Evolutionary conservation across 2,113 vertebrate genomes (phyloP).

Genomic region (Albula goreensis): DNA sequence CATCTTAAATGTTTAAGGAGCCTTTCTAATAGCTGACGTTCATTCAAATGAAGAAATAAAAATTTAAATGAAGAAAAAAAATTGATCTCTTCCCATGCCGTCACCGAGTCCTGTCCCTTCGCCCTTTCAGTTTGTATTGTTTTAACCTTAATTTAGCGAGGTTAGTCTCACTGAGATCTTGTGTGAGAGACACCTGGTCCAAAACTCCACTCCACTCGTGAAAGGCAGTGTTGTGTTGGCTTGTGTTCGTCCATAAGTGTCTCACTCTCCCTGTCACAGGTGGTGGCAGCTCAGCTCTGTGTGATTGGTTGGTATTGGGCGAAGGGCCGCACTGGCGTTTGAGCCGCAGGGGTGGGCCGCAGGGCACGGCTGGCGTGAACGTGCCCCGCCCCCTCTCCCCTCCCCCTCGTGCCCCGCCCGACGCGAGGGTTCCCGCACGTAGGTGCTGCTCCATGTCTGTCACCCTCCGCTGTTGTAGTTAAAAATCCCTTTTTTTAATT

Average conservation of each 20-base stretch:
- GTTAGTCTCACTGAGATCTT: no score
- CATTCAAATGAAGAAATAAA: no score
- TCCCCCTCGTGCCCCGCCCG: slow-evolving; percentile 80
- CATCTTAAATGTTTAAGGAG: no score
- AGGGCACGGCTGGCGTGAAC: slow-evolving; percentile 21
- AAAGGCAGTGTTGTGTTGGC: slow-evolving; percentile 66
- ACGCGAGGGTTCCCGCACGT: slow-evolving; percentile 93
- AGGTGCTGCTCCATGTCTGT: slow-evolving; percentile 98
- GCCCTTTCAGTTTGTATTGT: no score
- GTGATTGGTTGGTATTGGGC: slow-evolving; percentile 90
- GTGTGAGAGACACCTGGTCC: no score
- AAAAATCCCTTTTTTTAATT: slow-evolving; percentile 37
- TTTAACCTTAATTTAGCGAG: no score
- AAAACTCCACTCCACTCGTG: no score
- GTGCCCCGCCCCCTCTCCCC: slow-evolving; percentile 78
- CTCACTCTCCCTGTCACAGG: slow-evolving; percentile 99
- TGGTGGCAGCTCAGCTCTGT: slow-evolving; percentile 94
- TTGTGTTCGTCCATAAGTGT: slow-evolving; percentile 99
- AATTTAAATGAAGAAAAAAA: no score
- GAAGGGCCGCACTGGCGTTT: slow-evolving; percentile 86
- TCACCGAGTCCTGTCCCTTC: no score
- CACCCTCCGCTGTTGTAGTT: slow-evolving; percentile 82
- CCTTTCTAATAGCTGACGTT: no score
- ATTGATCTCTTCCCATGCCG: no score
- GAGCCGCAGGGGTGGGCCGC: slow-evolving; percentile 88